Base-by-base conservation (phyloP, 2,113 vertebrate species). In the Hiodon tergisus region DNA sequence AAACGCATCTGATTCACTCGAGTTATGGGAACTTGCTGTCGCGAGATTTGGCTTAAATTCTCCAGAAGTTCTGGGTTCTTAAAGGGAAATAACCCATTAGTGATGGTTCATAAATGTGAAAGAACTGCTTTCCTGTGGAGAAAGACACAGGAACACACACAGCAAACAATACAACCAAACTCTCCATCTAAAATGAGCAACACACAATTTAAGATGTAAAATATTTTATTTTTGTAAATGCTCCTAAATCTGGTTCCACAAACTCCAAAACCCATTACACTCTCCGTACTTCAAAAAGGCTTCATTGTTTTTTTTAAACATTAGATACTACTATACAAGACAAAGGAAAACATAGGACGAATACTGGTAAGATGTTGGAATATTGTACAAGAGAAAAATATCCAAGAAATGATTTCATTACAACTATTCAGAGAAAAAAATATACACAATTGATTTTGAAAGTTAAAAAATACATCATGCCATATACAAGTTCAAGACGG, bases 211-310 rank as follows among this genome's bases (percentile, higher is more conserved):
- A 87, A 84, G 86, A 86, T 95, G 95, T 98, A 95, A 98, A 98
- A 98, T 97, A 95, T 94, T 98, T 92, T 97, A 96, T 96, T 97
- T 97, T 94, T 96, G 95, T 97, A 98, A 98, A 98, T 98, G 93
- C 93, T 95, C 94, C 94, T 95, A 97, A 97, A 97, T 97, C 94
- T 95, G 93, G 91, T 93, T 97, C 91, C 93, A 96, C 94, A 96
- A 94, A 93, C 90, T 92, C 92, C 93, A 94, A 94, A 94, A 91
- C 89, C 93, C 94, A 90, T 92, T 94, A 94, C 94, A 92, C 91
- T 92, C 92, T 93, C 89, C 93, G 93, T 93, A 95, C 88, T 90
- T 94, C 89, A 91, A 94, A 95, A 93, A 93, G 87, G 83, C 88
- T 87, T 86, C 78, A 77, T 93, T 88, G 92, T 87, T 88, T 69